phyloP scores from a whole-genome alignment of 2,888 invertebrate species.

The Alloplasta piceator region DNA sequence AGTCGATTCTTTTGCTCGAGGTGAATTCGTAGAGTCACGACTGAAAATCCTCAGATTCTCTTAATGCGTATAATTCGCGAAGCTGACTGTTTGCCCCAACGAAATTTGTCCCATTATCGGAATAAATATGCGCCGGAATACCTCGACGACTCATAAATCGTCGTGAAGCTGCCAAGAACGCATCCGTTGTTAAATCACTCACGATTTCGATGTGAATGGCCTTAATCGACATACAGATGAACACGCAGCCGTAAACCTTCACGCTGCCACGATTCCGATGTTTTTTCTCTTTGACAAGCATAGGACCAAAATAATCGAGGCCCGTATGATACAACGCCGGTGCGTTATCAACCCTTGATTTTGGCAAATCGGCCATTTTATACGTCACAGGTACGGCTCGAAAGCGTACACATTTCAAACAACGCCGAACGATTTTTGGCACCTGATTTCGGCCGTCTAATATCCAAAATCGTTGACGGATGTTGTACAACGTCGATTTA shows the following conservation, averaged over 20 bases:
- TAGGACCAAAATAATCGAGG: constrained; percentile 52
- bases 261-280: constrained; percentile 18
- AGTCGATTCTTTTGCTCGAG: constrained; percentile 6
- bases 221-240: constrained; percentile 56
- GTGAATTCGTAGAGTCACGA: constrained; percentile 28
- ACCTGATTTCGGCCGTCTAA: constrained; percentile 11
- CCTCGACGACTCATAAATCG: constrained; percentile 54
- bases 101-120: constrained; percentile 63
- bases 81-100: constrained; percentile 60
- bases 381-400: constrained; percentile 12
- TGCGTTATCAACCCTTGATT: constrained; percentile 21
- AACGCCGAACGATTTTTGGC: constrained; percentile 9
- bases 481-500: constrained; percentile 17
- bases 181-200: constrained; percentile 35
- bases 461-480: constrained; percentile 35
- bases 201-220: constrained; percentile 52
- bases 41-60: constrained; percentile 33
- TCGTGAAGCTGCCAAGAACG: constrained; percentile 55
- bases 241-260: constrained; percentile 46
- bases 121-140: constrained; percentile 35
- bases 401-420: constrained; percentile 43
- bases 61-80: constrained; percentile 39
- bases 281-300: too few relatives aligned
- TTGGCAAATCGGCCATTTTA: constrained; percentile 42
- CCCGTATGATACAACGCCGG: constrained; percentile 48